phyloP scores from a whole-genome alignment of 2,113 vertebrate species.

The Osmerus mordax region DNA sequence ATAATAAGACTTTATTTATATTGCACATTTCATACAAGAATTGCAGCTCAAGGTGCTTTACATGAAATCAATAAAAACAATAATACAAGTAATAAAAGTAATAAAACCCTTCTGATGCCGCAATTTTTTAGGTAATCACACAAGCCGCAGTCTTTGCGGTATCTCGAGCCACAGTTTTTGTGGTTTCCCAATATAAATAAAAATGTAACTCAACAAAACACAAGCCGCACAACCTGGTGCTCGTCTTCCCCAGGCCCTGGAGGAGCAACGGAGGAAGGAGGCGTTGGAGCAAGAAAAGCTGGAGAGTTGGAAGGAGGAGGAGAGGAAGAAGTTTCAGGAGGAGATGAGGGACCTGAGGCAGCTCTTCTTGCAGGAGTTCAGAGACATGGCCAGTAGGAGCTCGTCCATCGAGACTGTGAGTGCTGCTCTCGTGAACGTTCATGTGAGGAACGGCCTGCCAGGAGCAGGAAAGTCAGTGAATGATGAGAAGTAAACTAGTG shows the following conservation, averaged over 20 bases:
- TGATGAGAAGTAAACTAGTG: conserved; percentile 1
- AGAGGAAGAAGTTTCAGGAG: conserved; percentile 57
- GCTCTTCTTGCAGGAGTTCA: conserved; percentile 59
- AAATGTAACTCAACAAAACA: too few relatives aligned
- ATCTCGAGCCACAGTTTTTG: too few relatives aligned
- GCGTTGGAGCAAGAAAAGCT: conserved; percentile 53
- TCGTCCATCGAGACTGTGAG: conserved; percentile 65
- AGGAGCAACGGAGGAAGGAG: conserved; percentile 51
- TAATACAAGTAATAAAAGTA: too few relatives aligned
- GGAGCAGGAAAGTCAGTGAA: neutral
- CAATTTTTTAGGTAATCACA: neutral
- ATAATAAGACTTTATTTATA: too few relatives aligned
- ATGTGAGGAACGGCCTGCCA: neutral
- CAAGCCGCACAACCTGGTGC: neutral
- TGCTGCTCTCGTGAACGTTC: neutral
- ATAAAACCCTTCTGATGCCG: neutral
- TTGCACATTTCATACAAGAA: too few relatives aligned
- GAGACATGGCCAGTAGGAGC: conserved; percentile 61
- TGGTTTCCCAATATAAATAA: too few relatives aligned
- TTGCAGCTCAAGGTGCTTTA: too few relatives aligned
- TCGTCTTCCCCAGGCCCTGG: conserved; percentile 57
- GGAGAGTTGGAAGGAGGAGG: conserved; percentile 73
- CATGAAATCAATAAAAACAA: too few relatives aligned
- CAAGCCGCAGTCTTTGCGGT: too few relatives aligned
- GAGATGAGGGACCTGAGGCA: conserved; percentile 63